These are phyloP conservation scores for Acromyrmex echinatior DNA, from an alignment of 1,140 invertebrate genomes.

Conservation along the genomic window DNA sequence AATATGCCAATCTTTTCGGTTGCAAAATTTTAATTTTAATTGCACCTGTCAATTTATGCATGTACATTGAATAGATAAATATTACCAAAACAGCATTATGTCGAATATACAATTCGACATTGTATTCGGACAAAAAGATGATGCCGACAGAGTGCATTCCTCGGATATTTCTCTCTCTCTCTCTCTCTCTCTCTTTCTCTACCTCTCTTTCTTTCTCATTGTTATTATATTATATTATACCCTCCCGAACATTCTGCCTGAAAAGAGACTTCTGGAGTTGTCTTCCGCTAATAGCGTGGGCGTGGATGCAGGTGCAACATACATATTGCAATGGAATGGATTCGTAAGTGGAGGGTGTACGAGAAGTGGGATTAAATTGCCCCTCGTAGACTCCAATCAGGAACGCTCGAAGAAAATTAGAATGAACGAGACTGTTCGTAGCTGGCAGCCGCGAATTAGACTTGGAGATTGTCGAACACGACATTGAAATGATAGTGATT, in stretches of 20 bases:
- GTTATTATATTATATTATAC: constrained; percentile 41
- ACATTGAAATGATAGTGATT: constrained; percentile 37
- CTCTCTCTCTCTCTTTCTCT: constrained; percentile 22
- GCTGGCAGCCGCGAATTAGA: constrained; percentile 53
- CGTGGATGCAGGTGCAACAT: constrained; percentile 64
- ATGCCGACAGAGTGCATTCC: neutral
- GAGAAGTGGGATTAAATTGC: constrained; percentile 50
- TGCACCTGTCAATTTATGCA: neutral
- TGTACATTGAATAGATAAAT: neutral
- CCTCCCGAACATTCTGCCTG: neutral
- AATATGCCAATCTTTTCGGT: constrained; percentile 1
- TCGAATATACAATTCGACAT: neutral
- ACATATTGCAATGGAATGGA: constrained; percentile 47
- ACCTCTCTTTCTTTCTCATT: constrained; percentile 25
- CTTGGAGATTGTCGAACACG: constrained; percentile 34
- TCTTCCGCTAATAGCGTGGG: constrained; percentile 55
- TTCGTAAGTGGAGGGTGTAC: constrained; percentile 46
- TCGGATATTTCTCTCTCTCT: neutral
- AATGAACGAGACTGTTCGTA: constrained; percentile 58
- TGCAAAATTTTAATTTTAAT: neutral
- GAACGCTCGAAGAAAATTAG: constrained; percentile 61
- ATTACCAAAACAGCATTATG: neutral
- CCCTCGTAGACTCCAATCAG: constrained; percentile 62
- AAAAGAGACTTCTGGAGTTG: constrained; percentile 45
- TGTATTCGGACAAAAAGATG: neutral